Conservation (phyloP, 2,797 vertebrate genomes). For the Siniperca undulata region DNA sequence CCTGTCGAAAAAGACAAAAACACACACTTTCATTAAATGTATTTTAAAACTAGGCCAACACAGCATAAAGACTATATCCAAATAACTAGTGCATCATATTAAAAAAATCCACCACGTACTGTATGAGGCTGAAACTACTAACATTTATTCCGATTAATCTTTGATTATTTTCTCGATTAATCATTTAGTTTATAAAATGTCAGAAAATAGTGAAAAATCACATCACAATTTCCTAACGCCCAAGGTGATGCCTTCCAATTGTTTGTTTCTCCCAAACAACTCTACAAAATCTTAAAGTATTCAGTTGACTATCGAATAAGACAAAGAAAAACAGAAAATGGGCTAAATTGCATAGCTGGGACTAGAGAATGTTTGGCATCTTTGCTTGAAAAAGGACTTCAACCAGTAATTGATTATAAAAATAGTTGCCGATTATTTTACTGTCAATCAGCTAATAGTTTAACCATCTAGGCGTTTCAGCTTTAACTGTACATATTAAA, state of each 20-base stretch:
- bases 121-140: background rate
- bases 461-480: background rate
- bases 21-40: background rate
- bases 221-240: background rate
- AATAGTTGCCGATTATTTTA: background rate
- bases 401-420: background rate
- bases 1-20: slow-evolving; percentile 80
- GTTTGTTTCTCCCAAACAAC: background rate
- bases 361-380: too few relatives aligned
- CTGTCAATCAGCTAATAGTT: background rate
- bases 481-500: background rate
- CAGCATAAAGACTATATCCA: background rate
- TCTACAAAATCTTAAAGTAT: background rate
- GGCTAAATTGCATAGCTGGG: too few relatives aligned
- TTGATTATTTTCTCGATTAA: background rate
- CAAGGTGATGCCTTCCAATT: background rate
- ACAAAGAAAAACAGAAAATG: too few relatives aligned
- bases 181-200: background rate
- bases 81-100: background rate
- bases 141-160: background rate
- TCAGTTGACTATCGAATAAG: background rate
- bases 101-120: background rate
- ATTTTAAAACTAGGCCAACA: background rate
- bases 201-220: background rate
- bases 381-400: background rate